These are phyloP conservation scores for Bibio marci DNA, from an alignment of 2,888 invertebrate species.

Conservation along the genomic window DNA sequence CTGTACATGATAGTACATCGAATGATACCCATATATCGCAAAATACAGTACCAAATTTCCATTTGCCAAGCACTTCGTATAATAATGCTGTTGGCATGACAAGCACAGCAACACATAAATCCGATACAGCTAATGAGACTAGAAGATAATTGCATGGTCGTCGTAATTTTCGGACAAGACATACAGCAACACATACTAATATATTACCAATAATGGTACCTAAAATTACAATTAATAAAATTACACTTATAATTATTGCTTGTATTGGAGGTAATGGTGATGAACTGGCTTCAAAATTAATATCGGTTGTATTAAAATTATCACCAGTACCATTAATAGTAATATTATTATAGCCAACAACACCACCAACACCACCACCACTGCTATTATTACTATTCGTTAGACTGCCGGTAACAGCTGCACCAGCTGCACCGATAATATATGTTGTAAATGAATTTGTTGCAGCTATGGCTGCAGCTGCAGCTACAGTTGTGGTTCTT, in stretches of 20 bases:
- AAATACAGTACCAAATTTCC: conserved; percentile 83
- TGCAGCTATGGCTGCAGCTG: too few relatives aligned
- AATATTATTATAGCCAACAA: too few relatives aligned
- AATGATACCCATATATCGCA: conserved; percentile 96
- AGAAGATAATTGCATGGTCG: conserved; percentile 81
- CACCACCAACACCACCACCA: too few relatives aligned
- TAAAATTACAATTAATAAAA: conserved; percentile 57
- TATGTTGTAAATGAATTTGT: too few relatives aligned
- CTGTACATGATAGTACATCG: conserved; percentile 93
- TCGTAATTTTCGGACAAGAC: conserved; percentile 79
- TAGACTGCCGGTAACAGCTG: too few relatives aligned
- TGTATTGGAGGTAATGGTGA: conserved; percentile 19
- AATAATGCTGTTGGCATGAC: conserved; percentile 97
- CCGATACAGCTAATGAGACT: conserved; percentile 90
- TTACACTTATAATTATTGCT: conserved; percentile 50
- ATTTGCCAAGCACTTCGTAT: conserved; percentile 80
- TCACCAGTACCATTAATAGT: too few relatives aligned
- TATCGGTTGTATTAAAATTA: too few relatives aligned
- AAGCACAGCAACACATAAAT: conserved; percentile 84
- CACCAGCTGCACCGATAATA: too few relatives aligned
- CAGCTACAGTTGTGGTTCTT: too few relatives aligned
- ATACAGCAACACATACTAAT: conserved; percentile 87
- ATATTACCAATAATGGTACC: conserved; percentile 79
- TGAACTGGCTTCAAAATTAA: not conserved
- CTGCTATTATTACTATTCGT: too few relatives aligned